These are phyloP conservation scores for Malacoraja senta DNA, from an alignment of 2,797 vertebrate genomes.

Conservation along the genomic window DNA sequence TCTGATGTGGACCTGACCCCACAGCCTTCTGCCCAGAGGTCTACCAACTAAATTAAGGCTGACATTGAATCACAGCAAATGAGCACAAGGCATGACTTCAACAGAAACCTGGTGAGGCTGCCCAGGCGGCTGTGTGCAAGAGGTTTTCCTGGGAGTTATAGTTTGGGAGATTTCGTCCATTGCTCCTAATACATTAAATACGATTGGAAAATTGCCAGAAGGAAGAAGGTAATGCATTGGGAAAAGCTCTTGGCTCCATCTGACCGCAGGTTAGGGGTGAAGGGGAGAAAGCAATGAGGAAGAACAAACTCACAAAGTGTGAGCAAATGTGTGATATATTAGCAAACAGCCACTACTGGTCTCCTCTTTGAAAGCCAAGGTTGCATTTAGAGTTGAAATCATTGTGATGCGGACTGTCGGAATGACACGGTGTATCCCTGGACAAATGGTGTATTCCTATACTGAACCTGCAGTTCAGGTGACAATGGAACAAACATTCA, in stretches of 20 bases:
- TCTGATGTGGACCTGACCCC: not conserved
- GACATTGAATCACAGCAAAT: not conserved
- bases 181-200: not conserved
- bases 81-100: not conserved
- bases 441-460: not conserved
- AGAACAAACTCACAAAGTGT: not conserved
- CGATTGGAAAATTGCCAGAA: not conserved
- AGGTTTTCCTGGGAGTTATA: too few relatives aligned
- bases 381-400: not conserved
- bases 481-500: constrained; percentile 12
- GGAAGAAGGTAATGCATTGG: not conserved
- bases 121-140: not conserved
- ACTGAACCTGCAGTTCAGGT: not conserved
- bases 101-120: not conserved
- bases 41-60: not conserved
- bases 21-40: not conserved
- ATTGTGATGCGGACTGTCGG: not conserved
- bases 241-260: not conserved
- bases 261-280: not conserved
- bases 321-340: not conserved
- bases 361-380: not conserved
- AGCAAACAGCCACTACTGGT: not conserved
- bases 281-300: too few relatives aligned
- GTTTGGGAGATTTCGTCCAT: not conserved
- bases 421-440: too few relatives aligned